phyloP scores from a whole-genome alignment of 2,797 vertebrate genomes.

The Harpagifer antarcticus region DNA sequence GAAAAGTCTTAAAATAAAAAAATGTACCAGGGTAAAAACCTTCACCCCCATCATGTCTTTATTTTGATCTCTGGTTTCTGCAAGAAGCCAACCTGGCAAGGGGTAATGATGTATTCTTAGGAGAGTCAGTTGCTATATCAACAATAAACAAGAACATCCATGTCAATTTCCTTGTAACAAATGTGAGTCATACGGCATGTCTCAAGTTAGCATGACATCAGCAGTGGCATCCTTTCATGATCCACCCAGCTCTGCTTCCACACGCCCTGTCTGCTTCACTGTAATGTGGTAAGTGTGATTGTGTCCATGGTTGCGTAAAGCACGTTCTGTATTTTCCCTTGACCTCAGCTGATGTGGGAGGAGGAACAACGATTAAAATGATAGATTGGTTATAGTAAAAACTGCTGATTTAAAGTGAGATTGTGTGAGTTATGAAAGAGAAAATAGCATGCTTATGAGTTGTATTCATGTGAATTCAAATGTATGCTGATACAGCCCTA shows the following conservation, averaged over 20 bases:
- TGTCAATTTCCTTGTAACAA: not conserved
- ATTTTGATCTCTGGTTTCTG: constrained; percentile 38
- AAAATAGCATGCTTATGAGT: not conserved
- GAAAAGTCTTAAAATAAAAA: constrained; percentile 23
- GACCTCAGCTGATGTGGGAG: constrained; percentile 32
- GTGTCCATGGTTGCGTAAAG: not conserved
- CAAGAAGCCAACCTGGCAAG: constrained; percentile 2
- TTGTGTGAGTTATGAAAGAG: not conserved
- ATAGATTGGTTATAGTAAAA: not conserved
- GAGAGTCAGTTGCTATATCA: constrained; percentile 50
- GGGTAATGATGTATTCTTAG: constrained; percentile 4
- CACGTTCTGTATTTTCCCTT: not conserved
- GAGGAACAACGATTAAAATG: not conserved
- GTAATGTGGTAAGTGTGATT: constrained; percentile 19
- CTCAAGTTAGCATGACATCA: constrained; percentile 25
- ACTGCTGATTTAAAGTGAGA: not conserved
- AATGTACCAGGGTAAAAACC: not conserved
- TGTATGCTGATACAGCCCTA: not conserved
- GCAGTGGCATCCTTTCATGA: not conserved
- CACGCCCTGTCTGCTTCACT: not conserved
- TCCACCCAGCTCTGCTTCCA: not conserved
- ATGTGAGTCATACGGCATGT: constrained; percentile 68
- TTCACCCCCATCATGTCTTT: not conserved
- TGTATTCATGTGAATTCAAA: not conserved
- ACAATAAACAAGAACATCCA: constrained; percentile 37